Conservation (phyloP, 2,888 invertebrate genomes). For the Sclerodermus sp. region DNA sequence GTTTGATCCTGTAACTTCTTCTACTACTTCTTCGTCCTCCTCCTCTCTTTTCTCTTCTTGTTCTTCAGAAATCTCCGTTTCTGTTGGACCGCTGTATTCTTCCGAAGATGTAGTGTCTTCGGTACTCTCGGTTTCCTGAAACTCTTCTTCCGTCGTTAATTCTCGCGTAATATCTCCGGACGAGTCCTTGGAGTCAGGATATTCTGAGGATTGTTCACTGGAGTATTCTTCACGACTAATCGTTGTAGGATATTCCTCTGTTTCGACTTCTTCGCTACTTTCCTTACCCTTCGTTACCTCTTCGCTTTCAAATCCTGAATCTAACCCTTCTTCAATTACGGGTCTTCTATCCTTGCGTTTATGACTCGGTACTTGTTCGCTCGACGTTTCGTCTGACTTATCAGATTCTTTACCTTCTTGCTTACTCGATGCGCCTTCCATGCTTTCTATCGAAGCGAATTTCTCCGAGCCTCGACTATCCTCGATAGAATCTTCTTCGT, state of each 20-base stretch:
- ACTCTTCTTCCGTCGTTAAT: background rate
- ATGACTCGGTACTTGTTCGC: too few species aligned
- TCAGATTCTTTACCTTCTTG: too few species aligned
- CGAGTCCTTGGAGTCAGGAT: conserved; percentile 16
- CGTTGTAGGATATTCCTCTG: conserved; percentile 9
- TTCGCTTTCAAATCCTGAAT: too few species aligned
- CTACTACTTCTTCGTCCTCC: conserved; percentile 3
- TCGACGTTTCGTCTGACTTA: too few species aligned
- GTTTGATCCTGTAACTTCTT: conserved; percentile 1
- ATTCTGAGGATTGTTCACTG: conserved; percentile 16
- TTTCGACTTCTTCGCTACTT: background rate
- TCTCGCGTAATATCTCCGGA: conserved; percentile 4
- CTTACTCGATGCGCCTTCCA: too few species aligned
- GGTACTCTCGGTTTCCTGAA: background rate
- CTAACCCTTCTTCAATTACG: too few species aligned
- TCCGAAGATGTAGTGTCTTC: background rate
- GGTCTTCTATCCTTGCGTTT: too few species aligned
- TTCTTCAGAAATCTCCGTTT: conserved; percentile 8
- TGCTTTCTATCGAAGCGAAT: too few species aligned
- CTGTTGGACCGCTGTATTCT: conserved; percentile 6
- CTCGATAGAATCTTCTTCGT: too few species aligned
- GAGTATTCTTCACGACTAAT: conserved; percentile 14
- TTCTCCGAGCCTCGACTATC: too few species aligned
- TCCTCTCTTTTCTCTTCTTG: background rate
- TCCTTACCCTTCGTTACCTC: background rate